Evolutionary conservation across 2,888 invertebrate genomes (phyloP).

Genomic region (Spisula solida): DNA sequence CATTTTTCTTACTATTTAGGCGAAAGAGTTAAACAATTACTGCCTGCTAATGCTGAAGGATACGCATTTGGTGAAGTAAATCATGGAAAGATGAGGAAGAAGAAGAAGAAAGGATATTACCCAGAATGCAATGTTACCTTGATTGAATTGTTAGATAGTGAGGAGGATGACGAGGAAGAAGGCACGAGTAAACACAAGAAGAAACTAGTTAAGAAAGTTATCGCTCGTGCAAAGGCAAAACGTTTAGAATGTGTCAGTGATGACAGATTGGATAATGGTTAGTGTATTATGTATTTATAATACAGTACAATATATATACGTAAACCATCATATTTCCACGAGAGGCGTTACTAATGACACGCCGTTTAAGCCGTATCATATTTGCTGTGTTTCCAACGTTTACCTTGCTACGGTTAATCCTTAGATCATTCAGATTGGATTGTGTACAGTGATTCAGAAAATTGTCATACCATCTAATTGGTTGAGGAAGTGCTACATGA

Average conservation of each 20-base stretch:
- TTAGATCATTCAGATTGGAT: no score
- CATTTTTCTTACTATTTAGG: not conserved
- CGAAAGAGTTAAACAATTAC: not conserved
- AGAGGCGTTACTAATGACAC: not conserved
- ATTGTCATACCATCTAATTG: no score
- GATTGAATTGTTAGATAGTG: not conserved
- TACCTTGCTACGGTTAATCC: no score
- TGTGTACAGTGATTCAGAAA: no score
- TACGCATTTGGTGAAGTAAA: not conserved
- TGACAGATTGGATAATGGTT: not conserved
- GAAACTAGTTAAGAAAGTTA: not conserved
- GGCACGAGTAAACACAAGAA: not conserved
- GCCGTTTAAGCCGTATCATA: not conserved
- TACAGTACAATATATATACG: no score
- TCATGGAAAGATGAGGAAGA: not conserved
- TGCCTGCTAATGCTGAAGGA: not conserved
- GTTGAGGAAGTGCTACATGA: no score
- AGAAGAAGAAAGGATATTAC: conserved; percentile 4
- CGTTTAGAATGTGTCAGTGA: not conserved
- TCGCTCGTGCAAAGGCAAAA: not conserved
- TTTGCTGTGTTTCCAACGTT: no score
- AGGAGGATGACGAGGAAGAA: not conserved
- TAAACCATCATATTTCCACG: not conserved
- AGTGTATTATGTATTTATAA: not conserved
- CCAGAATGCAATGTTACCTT: not conserved